Conservation (phyloP, 2,113 vertebrate species). For the Cynopterus brachyotis region DNA sequence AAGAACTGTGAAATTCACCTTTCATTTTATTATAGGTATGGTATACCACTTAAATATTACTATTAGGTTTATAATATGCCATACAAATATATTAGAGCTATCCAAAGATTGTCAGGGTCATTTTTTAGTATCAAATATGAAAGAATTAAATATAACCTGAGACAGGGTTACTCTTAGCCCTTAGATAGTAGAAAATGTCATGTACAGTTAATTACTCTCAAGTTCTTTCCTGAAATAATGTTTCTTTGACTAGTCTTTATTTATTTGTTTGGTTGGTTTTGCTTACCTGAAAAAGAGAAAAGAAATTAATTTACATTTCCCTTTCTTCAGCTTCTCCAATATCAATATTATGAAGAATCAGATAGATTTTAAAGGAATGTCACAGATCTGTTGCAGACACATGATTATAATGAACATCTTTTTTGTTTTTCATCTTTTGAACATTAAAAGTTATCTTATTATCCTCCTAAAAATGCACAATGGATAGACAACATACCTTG, state of each 20-base stretch:
- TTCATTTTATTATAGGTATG: not conserved
- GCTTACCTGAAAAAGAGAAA: not conserved
- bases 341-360: not conserved
- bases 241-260: not conserved
- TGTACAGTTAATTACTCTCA: not conserved
- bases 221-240: constrained; percentile 1
- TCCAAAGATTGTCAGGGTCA: not conserved
- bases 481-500: constrained; percentile 32
- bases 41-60: not conserved
- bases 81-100: not conserved
- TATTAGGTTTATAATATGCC: not conserved
- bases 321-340: constrained; percentile 1
- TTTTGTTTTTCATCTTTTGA: constrained; percentile 22
- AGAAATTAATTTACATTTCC: not conserved
- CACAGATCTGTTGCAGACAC: not conserved
- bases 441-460: constrained; percentile 43
- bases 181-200: not conserved
- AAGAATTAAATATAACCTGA: not conserved
- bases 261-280: not conserved
- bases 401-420: not conserved
- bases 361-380: not conserved
- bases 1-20: not conserved
- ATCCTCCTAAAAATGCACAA: not conserved
- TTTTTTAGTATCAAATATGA: constrained; percentile 17
- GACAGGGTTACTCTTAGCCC: not conserved